Conservation (phyloP, 2,113 vertebrate genomes). For the Alouatta palliata region DNA sequence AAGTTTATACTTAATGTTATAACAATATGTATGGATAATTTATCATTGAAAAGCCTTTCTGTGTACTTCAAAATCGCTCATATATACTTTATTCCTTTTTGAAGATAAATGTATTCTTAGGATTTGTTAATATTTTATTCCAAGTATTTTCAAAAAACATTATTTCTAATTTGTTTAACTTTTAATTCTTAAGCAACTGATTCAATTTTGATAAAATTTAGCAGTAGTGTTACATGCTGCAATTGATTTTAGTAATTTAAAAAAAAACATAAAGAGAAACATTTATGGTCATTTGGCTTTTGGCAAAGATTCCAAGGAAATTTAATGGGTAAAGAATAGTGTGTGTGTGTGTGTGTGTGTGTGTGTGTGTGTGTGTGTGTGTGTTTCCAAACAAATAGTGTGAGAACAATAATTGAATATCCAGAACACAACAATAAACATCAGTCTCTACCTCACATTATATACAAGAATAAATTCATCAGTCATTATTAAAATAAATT, state of each 20-base stretch:
- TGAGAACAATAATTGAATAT: not conserved
- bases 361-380: not conserved
- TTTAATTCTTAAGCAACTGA: not conserved
- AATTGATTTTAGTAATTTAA: not conserved
- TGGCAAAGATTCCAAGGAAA: not conserved
- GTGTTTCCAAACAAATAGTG: not conserved
- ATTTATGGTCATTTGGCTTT: not conserved
- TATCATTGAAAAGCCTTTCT: not conserved
- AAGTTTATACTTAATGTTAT: not conserved
- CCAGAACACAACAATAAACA: not conserved
- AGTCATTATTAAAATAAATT: not conserved
- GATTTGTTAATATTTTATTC: constrained; percentile 1
- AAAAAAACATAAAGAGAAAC: not conserved
- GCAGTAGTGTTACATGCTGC: not conserved
- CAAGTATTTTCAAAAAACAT: not conserved
- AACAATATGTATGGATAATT: not conserved
- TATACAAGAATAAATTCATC: not conserved
- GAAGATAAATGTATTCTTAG: not conserved
- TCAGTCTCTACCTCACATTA: not conserved
- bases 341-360: not conserved
- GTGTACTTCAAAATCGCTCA: not conserved
- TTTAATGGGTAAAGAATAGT: not conserved
- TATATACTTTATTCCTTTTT: not conserved
- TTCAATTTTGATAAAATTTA: not conserved
- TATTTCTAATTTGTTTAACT: not conserved